Evolutionary conservation across 2,113 vertebrate genomes (phyloP).

Genomic region (Nesogale talazaci): DNA sequence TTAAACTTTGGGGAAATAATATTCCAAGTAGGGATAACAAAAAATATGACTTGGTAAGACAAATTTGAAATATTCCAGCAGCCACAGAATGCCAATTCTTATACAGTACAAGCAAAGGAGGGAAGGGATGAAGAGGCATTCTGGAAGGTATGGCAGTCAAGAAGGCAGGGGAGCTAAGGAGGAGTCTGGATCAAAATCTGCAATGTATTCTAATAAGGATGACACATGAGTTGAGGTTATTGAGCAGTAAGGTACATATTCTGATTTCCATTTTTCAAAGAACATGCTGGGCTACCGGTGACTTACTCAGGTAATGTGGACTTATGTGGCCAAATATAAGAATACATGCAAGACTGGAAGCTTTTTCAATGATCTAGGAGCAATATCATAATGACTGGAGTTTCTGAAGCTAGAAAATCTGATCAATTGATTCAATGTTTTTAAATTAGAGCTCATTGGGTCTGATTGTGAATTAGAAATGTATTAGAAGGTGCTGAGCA

Average conservation of each 20-base stretch:
- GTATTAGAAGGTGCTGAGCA: background rate
- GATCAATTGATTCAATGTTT: background rate
- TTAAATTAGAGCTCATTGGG: background rate
- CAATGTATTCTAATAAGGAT: background rate
- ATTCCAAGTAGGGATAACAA: background rate
- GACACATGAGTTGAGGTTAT: fast-evolving
- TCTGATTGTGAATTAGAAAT: background rate
- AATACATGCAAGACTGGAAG: background rate
- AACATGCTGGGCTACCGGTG: too few relatives aligned
- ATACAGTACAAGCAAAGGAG: background rate
- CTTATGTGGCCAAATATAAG: background rate
- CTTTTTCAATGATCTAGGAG: background rate
- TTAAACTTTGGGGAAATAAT: background rate
- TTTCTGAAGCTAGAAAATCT: background rate
- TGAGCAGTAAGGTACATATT: background rate
- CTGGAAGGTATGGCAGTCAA: background rate
- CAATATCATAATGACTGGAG: background rate
- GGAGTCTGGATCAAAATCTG: background rate
- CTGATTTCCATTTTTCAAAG: background rate
- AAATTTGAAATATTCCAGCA: too few relatives aligned
- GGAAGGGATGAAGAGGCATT: background rate
- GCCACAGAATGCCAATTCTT: background rate
- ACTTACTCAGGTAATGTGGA: too few relatives aligned
- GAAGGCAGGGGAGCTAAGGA: background rate
- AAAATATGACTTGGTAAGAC: background rate